Base-by-base conservation (phyloP, 2,113 vertebrate species). In the Oreocharis arfaki region DNA sequence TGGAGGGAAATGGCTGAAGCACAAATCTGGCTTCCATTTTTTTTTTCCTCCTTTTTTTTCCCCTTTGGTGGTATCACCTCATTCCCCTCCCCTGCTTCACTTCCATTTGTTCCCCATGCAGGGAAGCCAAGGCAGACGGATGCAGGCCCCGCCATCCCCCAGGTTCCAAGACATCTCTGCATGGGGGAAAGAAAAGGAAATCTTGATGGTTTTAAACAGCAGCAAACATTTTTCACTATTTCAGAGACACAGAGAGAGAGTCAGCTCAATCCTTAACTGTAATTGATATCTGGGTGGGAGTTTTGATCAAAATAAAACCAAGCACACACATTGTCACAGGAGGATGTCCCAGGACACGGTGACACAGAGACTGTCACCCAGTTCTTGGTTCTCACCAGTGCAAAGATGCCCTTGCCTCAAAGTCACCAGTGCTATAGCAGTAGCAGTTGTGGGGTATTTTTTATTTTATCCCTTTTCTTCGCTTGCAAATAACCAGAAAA, bases 1-100 rank as follows among this genome's bases (percentile, higher is more conserved):
- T 41, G 18, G 94, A 96, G 67, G 57, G 86, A 87, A 86, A 85
- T 79, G 86, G 87, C 49, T 94, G 78, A 44, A 84, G 46, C 21
- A 71, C n/a, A 94, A 92, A 86, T 70, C 84, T 87, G 83, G 55
- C 49, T 91, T 90, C 55, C 24, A 42, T 46, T 81, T 26, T 21
- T 61, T 12, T n/a, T 46, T 33, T 11, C 0, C 2, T 19, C 22
- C 6, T 7, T 32, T 53, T 63, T 67, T 52, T 9, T 3, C 6
- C 12, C 6, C 46, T 18, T n/a, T 49, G 63, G 49, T 46, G 83
- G 44, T 65, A 57, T 42, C 90, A 86, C 55, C 67, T 90, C 11
- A 0, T 37, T 76, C 70, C 35, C 28, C 64, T 71, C 59, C 44
- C 35, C 68, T 71, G 53, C 49, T 84, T 75, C 44, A 3, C n/a